Evolutionary conservation across 2,113 vertebrate genomes (phyloP).

Genomic region (Sinocyclocheilus grahami): DNA sequence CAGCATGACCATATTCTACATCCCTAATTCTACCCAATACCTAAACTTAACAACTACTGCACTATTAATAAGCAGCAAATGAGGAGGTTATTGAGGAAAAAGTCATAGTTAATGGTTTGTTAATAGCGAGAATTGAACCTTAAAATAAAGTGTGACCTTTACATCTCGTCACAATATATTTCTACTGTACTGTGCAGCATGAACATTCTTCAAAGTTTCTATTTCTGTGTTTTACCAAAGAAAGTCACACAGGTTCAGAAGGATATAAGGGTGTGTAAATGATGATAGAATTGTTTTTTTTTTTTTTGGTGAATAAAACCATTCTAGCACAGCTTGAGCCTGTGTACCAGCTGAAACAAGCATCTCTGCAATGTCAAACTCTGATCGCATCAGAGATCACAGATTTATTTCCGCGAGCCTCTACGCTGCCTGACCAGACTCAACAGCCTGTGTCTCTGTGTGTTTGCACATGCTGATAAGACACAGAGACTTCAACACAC

Average conservation of each 20-base stretch:
- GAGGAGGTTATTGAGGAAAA: too few species aligned
- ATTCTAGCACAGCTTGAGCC: background rate
- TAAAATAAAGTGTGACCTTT: too few species aligned
- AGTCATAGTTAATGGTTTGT: too few species aligned
- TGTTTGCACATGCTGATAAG: slow-evolving; percentile 32
- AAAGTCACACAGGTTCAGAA: background rate
- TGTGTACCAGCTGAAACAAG: slow-evolving; percentile 5
- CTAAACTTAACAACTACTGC: too few species aligned
- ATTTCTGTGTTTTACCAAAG: background rate
- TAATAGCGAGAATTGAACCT: too few species aligned
- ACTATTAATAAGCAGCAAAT: too few species aligned
- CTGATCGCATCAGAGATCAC: slow-evolving; percentile 17
- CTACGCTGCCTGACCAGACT: slow-evolving; percentile 33
- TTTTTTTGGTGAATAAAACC: background rate
- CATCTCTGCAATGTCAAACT: background rate
- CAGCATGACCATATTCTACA: too few species aligned
- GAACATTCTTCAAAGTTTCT: background rate
- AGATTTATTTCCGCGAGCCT: slow-evolving; percentile 25
- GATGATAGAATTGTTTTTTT: background rate
- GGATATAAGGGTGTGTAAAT: background rate
- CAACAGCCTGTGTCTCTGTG: slow-evolving; percentile 35
- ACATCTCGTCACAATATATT: background rate
- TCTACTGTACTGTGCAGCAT: background rate
- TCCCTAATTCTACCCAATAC: too few species aligned
- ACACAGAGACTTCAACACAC: background rate